These are phyloP conservation scores for Mellilla xanthometata DNA, from an alignment of 2,888 invertebrate species.

Conservation along the genomic window DNA sequence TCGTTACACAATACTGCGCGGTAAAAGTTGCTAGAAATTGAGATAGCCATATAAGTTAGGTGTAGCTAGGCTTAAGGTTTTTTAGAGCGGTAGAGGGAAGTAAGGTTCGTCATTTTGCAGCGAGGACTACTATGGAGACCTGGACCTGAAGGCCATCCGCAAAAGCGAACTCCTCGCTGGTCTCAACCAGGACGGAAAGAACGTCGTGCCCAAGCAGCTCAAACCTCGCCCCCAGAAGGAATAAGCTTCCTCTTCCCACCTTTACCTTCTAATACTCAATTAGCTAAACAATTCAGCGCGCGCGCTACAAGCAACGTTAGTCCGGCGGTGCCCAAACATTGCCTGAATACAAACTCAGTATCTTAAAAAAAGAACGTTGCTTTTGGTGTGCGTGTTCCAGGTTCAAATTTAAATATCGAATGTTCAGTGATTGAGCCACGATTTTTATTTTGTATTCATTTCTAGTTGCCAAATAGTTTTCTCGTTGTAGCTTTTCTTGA, in stretches of 20 bases:
- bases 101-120: conserved; percentile 85
- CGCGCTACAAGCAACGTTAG: conserved; percentile 52
- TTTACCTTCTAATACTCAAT: conserved; percentile 74
- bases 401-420: conserved; percentile 62
- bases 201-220: conserved; percentile 72
- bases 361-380: conserved; percentile 37
- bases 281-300: conserved; percentile 51
- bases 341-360: conserved; percentile 35
- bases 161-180: conserved; percentile 96
- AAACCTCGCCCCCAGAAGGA: conserved; percentile 83
- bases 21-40: conserved; percentile 70
- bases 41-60: conserved; percentile 52
- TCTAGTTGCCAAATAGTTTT: conserved; percentile 78
- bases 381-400: conserved; percentile 61
- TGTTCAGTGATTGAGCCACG: conserved; percentile 61
- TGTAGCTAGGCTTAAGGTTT: conserved; percentile 36
- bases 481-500: conserved; percentile 61
- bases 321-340: conserved; percentile 27
- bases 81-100: conserved; percentile 60
- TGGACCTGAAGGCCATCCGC: conserved; percentile 97
- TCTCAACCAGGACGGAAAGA: conserved; percentile 84
- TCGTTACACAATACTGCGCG: conserved; percentile 70
- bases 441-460: conserved; percentile 70
- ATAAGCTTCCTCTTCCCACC: conserved; percentile 55
- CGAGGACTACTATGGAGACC: conserved; percentile 98